Evolutionary conservation across 37 sponge, comb jelly and placozoan species (phyloP).

Genomic region (Corticium candelabrum): DNA sequence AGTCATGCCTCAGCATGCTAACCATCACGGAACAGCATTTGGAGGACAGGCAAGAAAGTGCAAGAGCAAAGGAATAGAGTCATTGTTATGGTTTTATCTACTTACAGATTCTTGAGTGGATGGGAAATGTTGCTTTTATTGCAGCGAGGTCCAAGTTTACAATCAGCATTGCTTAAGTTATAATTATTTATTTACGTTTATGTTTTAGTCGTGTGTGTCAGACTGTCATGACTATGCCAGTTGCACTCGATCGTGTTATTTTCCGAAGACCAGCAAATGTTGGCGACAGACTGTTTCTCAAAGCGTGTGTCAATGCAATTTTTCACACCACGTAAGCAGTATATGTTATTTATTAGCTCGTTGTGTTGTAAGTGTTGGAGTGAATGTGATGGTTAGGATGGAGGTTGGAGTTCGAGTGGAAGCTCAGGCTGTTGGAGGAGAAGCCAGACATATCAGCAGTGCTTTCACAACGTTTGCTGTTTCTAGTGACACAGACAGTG

Average conservation of each 20-base stretch:
- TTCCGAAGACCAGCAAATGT: not conserved
- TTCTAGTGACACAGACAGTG: not conserved
- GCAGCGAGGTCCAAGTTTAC: not conserved
- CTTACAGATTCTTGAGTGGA: not conserved
- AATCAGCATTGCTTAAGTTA: no score
- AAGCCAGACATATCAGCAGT: not conserved
- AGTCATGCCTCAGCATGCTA: not conserved
- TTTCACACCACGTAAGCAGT: not conserved
- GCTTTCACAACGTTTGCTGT: not conserved
- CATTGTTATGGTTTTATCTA: not conserved
- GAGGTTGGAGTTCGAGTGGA: conserved; percentile 2
- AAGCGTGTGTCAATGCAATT: not conserved
- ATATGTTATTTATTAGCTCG: not conserved
- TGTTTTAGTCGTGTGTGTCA: not conserved
- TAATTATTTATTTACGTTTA: no score
- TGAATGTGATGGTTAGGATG: no score
- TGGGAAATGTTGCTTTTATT: not conserved
- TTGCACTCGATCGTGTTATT: not conserved
- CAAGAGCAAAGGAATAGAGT: not conserved
- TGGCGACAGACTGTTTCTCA: not conserved
- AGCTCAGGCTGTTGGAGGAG: not conserved
- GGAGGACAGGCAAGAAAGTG: not conserved
- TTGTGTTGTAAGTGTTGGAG: not conserved
- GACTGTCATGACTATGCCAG: not conserved
- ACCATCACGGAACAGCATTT: not conserved